phyloP scores from a whole-genome alignment of 2,113 vertebrate species.

The Crotalus helleri region DNA sequence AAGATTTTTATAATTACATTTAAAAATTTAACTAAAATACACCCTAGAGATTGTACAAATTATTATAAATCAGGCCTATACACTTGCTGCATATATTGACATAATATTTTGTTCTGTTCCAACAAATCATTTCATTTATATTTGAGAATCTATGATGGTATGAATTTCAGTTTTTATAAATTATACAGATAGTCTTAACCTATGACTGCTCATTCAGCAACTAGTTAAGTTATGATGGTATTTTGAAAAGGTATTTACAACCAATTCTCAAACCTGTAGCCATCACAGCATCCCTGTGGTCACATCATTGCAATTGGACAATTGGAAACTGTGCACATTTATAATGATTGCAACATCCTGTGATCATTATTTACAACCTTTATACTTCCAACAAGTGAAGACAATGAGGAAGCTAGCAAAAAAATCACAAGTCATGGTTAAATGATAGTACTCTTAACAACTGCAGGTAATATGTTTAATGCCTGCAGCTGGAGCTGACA shows the following conservation, averaged over 20 bases:
- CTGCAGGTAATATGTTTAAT: background rate
- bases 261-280: no score
- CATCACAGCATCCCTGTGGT: no score
- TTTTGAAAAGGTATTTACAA: background rate
- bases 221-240: background rate
- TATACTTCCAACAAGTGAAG: background rate
- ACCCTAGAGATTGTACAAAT: background rate
- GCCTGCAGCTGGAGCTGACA: background rate
- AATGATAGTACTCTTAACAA: background rate
- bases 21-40: constrained; percentile 27
- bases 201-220: background rate
- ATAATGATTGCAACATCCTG: no score
- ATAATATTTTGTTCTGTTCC: background rate
- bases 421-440: background rate
- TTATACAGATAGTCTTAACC: background rate
- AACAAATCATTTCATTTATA: background rate
- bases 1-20: constrained; percentile 32
- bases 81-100: background rate
- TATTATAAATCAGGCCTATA: background rate
- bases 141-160: background rate
- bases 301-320: no score
- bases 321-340: no score
- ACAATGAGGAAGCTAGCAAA: background rate
- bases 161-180: background rate
- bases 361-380: no score